Evolutionary conservation across 2,888 invertebrate species (phyloP).

Genomic region (Nomada ruficornis): DNA sequence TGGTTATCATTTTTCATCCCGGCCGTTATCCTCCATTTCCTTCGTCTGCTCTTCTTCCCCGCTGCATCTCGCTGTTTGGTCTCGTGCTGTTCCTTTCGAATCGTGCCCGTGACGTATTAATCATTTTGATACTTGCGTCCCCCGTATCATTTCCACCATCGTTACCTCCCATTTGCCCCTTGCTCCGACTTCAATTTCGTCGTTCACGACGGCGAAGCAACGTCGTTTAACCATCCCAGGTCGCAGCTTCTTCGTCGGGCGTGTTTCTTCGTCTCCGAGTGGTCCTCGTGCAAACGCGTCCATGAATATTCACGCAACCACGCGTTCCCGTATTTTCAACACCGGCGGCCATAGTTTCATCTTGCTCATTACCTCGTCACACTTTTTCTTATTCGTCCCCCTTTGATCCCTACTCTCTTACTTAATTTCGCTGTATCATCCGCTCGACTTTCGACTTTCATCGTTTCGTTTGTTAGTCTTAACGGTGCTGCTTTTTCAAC

Average conservation of each 20-base stretch:
- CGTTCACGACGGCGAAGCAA: neutral
- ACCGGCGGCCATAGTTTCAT: conserved; percentile 25
- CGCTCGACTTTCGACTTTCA: conserved; percentile 1
- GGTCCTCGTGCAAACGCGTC: neutral
- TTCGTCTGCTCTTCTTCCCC: neutral
- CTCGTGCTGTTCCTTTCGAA: neutral
- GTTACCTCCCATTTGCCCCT: neutral
- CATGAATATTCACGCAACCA: conserved; percentile 45
- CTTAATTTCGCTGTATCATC: conserved; percentile 19
- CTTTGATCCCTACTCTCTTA: conserved; percentile 7
- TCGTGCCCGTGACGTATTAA: conserved; percentile 14
- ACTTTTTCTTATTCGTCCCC: conserved; percentile 23
- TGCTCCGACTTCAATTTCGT: conserved; percentile 33
- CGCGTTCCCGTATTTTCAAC: conserved; percentile 27
- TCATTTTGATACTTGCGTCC: conserved; percentile 17
- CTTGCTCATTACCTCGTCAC: conserved; percentile 25
- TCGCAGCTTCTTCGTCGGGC: conserved; percentile 5
- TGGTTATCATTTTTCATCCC: neutral
- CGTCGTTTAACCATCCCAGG: neutral
- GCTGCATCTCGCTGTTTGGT: neutral
- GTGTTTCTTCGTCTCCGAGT: conserved; percentile 5
- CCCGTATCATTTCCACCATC: conserved; percentile 8
- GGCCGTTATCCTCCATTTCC: neutral
- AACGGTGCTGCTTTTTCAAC: neutral
- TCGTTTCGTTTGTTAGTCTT: conserved; percentile 6